These are phyloP conservation scores for Drosophila melanica DNA, from an alignment of 1,140 invertebrate genomes.

Conservation along the genomic window DNA sequence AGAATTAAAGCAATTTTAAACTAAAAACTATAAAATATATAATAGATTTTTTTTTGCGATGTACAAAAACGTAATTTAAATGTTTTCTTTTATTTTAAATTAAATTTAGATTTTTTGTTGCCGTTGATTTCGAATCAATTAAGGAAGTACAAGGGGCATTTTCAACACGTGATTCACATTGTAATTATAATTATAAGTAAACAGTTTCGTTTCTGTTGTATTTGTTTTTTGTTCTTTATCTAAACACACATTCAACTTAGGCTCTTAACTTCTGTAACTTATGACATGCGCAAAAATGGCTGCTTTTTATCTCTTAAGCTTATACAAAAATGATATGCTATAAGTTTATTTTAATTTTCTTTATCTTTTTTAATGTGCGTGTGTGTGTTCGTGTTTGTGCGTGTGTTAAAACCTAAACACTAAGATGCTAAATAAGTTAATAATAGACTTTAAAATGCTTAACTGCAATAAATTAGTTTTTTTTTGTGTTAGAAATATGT, in stretches of 20 bases:
- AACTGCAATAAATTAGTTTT: conserved; percentile 79
- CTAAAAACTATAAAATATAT: conserved; percentile 40
- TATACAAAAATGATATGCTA: conserved; percentile 75
- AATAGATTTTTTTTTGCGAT: conserved; percentile 31
- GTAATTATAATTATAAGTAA: conserved; percentile 21
- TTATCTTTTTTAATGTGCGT: conserved; percentile 28
- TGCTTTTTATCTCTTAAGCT: conserved; percentile 49
- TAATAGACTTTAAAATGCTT: conserved; percentile 70
- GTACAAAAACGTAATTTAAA: conserved; percentile 50
- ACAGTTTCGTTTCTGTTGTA: conserved; percentile 27
- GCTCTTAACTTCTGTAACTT: conserved; percentile 52
- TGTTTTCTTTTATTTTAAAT: conserved; percentile 36
- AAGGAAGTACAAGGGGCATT: conserved; percentile 72
- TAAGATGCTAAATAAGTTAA: conserved; percentile 77
- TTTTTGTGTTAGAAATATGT: conserved; percentile 43
- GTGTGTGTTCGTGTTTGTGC: conserved; percentile 15
- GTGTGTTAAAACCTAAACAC: conserved; percentile 70
- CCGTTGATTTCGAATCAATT: conserved; percentile 76
- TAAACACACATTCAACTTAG: conserved; percentile 60
- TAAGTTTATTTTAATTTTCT: conserved; percentile 46
- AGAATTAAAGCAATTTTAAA: conserved; percentile 46
- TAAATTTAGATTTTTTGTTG: conserved; percentile 54
- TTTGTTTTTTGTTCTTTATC: conserved; percentile 23
- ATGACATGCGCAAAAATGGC: conserved; percentile 54
- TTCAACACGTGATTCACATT: conserved; percentile 34